Base-by-base conservation (phyloP, 2,888 invertebrate species). In the Pachliopta kotzebuea region DNA sequence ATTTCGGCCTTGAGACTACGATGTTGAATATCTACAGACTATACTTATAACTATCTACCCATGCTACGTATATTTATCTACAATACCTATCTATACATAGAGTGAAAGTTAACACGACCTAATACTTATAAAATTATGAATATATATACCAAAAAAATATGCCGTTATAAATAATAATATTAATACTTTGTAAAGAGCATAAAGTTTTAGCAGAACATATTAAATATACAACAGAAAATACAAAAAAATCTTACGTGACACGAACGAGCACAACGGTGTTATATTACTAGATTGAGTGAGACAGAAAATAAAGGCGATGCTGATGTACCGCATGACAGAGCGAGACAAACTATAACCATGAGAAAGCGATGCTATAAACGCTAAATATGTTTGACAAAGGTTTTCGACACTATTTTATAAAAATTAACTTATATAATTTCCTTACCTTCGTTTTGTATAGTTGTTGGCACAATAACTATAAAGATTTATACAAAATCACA, bases 211-310 rank as follows among this genome's bases (percentile, higher is more conserved):
- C 74, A 71, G 77, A 80, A 85, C 78, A 79, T 76, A 78, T 79
- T 78, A 76, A 79, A 71, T 81, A 78, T 78, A 75, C 78, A 76
- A 81, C 79, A 80, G 83, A 88, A 88, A 90, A 87, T 85, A 89
- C 82, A 86, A 87, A 90, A 50, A 83, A 88, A 87, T 85, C 91
- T 91, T 90, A 91, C 90, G 90, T 90, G 91, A 91, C 91, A 91
- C 89, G 90, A 90, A 87, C 89, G 88, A 90, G 91, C 89, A 85
- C 88, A 90, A 90, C 91, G 91, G 91, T 91, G 91, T 91, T 90
- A 90, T 88, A 91, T 91, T 91, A 90, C 91, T 89, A 84, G 86
- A 86, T 83, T 79, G 90, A 91, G 80, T 74, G 88, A 87, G 91
- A 90, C 73, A 76, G 84, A 83, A 82, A 78, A 85, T 81, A 80